Evolutionary conservation across 2,888 invertebrate species (phyloP).

Genomic region (Elmis aenea): DNA sequence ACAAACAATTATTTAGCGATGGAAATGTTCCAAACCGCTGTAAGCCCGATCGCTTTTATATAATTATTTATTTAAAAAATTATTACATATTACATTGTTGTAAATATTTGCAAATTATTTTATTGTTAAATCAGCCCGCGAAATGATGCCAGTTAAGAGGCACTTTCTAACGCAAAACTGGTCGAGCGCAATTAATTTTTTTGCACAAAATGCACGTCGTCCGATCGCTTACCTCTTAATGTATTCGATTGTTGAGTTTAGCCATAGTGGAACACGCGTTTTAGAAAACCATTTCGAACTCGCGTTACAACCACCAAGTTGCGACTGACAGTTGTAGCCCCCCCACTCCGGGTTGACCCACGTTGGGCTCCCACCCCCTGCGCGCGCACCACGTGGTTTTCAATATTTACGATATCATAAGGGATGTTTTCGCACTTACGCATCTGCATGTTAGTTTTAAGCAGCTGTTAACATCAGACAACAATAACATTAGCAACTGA

Average conservation of each 20-base stretch:
- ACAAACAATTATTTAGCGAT: conserved; percentile 5
- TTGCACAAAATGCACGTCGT: conserved; percentile 22
- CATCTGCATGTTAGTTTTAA: too few relatives aligned
- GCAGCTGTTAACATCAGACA: too few relatives aligned
- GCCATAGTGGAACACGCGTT: too few relatives aligned
- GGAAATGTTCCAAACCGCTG: too few relatives aligned
- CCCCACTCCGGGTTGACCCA: conserved; percentile 32
- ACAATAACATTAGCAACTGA: too few relatives aligned
- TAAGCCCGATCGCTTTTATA: not conserved
- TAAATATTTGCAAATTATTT: conserved; percentile 9
- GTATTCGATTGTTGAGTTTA: too few relatives aligned
- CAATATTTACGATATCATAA: too few relatives aligned
- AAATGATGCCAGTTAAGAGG: conserved; percentile 8
- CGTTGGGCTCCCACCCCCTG: conserved; percentile 38
- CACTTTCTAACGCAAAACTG: too few relatives aligned
- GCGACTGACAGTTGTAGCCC: conserved; percentile 38
- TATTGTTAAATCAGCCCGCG: conserved; percentile 14
- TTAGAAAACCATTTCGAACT: conserved; percentile 26
- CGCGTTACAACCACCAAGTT: conserved; percentile 28
- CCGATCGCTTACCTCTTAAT: too few relatives aligned
- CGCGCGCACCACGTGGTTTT: conserved; percentile 48
- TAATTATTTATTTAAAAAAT: conserved; percentile 2
- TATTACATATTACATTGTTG: too few relatives aligned
- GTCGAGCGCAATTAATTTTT: too few relatives aligned
- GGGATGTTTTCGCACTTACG: too few relatives aligned